Base-by-base conservation (phyloP, 2,888 invertebrate species). In the Spisula subtruncata region DNA sequence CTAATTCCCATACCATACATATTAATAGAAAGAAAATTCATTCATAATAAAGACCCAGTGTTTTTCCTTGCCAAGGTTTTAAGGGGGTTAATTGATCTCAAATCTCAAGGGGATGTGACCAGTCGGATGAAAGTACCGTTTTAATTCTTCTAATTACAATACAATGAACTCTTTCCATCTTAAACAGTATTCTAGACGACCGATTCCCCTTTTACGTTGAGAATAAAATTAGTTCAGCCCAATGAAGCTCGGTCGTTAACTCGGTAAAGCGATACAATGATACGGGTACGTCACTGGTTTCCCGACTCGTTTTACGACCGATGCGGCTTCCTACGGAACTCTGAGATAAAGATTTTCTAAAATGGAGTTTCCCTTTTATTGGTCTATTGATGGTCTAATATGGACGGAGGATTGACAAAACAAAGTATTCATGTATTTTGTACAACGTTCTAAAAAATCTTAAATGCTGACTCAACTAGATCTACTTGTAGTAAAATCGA, bases 1-100 rank as follows among this genome's bases (percentile, higher is more conserved):
- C 18, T 48, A 89, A 92, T 81, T 92, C 92, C 92, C 92, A 54
- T 51, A 83, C 90, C 92, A 92, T 92, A 92, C 92, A 92, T 92
- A 92, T 92, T 92, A 90, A 92, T 92, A 51, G 83, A 79, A 48
- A 75, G 83, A 88, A 80, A 88, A 88, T 88, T 83, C 84, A 88
- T 80, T 83, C 79, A 88, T 88, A 79, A 84, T 83, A 88, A 83
- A 32, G 83, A 82, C 29, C 80, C 51, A 79, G n/a, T 80, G 80
- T 83, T 83, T 71, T 32, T 75, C 79, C 82, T 75, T 48, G 71
- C 84, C 60, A 81, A 86, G 87, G 83, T 85, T 84, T 90, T 60
- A 54, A n/a, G 83, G 86, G 35, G 89, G 91, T 91, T 92, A 92
- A 92, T 92, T 87, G 91, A 90, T 75, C 29, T 46, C 6, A 41